Conservation (phyloP, 1,140 invertebrate species). For the Drosophila parvula region DNA sequence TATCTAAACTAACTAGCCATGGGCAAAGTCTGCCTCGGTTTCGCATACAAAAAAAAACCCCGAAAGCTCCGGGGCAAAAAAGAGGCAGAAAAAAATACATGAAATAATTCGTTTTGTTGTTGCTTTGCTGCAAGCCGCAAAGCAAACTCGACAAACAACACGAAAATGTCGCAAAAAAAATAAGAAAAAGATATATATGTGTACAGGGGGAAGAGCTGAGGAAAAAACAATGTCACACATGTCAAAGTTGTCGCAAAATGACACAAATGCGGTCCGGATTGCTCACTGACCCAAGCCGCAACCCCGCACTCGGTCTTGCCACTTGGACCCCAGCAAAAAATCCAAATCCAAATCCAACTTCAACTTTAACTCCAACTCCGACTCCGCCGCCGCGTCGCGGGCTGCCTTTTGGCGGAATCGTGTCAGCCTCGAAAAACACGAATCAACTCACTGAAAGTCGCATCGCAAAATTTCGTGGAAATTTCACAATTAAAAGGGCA, state of each 20-base stretch:
- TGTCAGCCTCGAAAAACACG: constrained; percentile 71
- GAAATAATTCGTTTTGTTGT: constrained; percentile 70
- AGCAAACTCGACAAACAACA: constrained; percentile 67
- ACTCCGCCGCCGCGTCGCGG: constrained; percentile 24
- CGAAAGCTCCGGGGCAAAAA: constrained; percentile 15
- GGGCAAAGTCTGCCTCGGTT: constrained; percentile 64
- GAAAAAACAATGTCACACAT: constrained; percentile 82
- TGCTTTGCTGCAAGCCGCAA: constrained; percentile 65
- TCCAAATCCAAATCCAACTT: constrained; percentile 25
- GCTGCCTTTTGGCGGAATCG: constrained; percentile 61
- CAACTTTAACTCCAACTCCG: background rate
- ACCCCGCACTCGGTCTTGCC: constrained; percentile 50
- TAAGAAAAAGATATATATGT: constrained; percentile 32
- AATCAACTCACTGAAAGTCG: constrained; percentile 64
- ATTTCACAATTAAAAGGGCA: constrained; percentile 79
- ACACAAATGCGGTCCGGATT: constrained; percentile 80
- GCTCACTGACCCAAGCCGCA: constrained; percentile 66
- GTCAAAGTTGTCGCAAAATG: constrained; percentile 82
- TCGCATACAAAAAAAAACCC: constrained; percentile 50
- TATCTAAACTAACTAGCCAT: constrained; percentile 74
- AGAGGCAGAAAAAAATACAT: constrained; percentile 49
- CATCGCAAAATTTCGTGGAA: constrained; percentile 76
- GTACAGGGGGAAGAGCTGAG: constrained; percentile 29
- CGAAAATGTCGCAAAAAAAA: constrained; percentile 69
- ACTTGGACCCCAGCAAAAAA: constrained; percentile 42